phyloP scores from a whole-genome alignment of 2,113 vertebrate species.

The Tachycineta bicolor region DNA sequence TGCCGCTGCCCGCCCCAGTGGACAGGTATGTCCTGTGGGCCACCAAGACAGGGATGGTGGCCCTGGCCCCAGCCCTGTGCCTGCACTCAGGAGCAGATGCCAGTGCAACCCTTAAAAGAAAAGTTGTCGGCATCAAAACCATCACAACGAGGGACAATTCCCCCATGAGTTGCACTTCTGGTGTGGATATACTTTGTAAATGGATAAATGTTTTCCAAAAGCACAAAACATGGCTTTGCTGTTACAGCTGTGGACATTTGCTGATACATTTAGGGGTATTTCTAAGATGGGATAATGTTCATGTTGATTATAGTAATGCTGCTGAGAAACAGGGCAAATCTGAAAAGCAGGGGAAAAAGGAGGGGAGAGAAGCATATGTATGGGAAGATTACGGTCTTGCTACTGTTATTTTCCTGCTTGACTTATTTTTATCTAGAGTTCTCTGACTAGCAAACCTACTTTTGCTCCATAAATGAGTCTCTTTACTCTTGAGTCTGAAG shows the following conservation, averaged over 20 bases:
- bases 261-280: background rate
- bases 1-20: constrained; percentile 94
- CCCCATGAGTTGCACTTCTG: background rate
- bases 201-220: background rate
- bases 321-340: background rate
- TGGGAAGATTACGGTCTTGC: background rate
- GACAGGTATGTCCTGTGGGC: constrained; percentile 80
- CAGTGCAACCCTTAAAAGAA: background rate
- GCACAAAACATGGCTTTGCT: background rate
- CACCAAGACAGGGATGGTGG: background rate
- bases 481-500: background rate
- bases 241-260: background rate
- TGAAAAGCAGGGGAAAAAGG: background rate
- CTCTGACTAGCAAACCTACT: background rate
- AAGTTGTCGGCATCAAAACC: background rate
- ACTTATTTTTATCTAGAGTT: background rate
- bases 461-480: constrained; percentile 32
- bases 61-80: background rate
- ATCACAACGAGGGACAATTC: rapidly evolving
- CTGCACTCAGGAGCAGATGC: background rate
- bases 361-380: background rate
- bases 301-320: background rate
- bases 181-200: background rate
- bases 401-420: background rate
- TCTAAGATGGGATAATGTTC: background rate